A percentile compares a stretch with the other conserved stretches of the same genome.
Evolutionary conservation across 2,888 invertebrate genomes (phyloP).

Genomic region (Mellilla xanthometata): DNA sequence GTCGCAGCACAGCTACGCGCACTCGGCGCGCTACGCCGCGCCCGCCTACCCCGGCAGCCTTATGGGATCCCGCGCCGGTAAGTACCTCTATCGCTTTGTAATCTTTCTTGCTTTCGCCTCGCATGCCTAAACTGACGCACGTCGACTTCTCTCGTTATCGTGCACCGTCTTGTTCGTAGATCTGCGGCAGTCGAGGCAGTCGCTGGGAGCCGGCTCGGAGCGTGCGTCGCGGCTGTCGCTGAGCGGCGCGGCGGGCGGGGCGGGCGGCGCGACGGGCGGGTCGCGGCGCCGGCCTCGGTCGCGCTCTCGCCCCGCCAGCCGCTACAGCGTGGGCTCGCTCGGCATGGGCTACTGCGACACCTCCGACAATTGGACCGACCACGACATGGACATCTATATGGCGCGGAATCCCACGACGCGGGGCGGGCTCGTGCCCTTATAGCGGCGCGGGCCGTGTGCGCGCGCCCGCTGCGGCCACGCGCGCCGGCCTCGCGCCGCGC

Average conservation of each 20-base stretch:
- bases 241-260: constrained; percentile 84
- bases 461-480: not conserved
- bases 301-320: constrained; percentile 90
- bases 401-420: constrained; percentile 94
- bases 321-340: constrained; percentile 91
- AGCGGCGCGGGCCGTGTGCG: constrained; percentile 58
- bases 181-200: constrained; percentile 93
- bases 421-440: constrained; percentile 92
- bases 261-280: constrained; percentile 82
- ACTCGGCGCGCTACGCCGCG: constrained; percentile 89
- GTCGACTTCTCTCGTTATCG: too few species aligned
- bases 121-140: not conserved
- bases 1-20: constrained; percentile 94
- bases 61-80: constrained; percentile 75
- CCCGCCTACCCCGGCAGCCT: constrained; percentile 89
- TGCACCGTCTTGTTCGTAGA: too few species aligned
- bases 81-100: constrained; percentile 43
- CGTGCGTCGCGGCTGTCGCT: constrained; percentile 90
- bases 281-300: constrained; percentile 89
- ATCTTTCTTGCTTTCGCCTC: constrained; percentile 23
- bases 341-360: constrained; percentile 95
- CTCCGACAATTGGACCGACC: constrained; percentile 96
- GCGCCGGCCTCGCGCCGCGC: not conserved
- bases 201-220: constrained; percentile 91
- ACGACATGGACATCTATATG: constrained; percentile 98